Base-by-base conservation (phyloP, 30 jellyfish, hydroid and myxozoan genomes). In the Cassiopea andromeda region DNA sequence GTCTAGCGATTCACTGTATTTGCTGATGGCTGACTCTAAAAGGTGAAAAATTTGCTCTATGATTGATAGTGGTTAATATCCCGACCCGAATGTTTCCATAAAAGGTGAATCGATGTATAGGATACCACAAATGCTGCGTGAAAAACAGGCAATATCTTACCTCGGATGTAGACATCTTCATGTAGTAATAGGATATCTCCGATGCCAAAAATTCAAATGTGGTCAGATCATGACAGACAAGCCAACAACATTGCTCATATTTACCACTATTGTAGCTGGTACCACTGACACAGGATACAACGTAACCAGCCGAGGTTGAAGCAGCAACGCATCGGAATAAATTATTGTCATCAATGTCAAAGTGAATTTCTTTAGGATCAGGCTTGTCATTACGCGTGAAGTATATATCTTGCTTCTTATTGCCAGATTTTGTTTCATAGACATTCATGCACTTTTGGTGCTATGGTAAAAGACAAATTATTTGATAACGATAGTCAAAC, bases 381-480 rank as follows among this genome's bases (percentile, higher is more conserved):
- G 82, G 88, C 27, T 60, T 67, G 80, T 38, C 87, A 15, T 64
- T 2, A 8, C 71, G 75, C 3, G 44, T 16, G 89, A 69, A 91
- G 5, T 60, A 60, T 7, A 91, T 19, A 1, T 46, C 49, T 57
- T 61, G 54, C 68, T 15, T 44, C 46, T 60, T 75, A 19, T 78
- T 80, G 15, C 94, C 97, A 5, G 97, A 77, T 73, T 44, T 69
- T 61, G 92, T 75, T 54, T 81, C 92, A 64, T 49, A 72, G n/a
- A 73, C 70, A 5, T 38, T 47, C 69, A 84, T 10, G 2, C 2
- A 7, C 27, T 59, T 14, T 15, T 45, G 27, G 27, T 64, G 15
- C 73, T 64, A 14, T 64, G 73, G 19, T 14, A 64, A 17, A 14
- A 17, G 15, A 14, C 6, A 17, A 17, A 2, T 4, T 13, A 3